Conservation (phyloP, 2,797 vertebrate species). For the Psittacula echo region DNA sequence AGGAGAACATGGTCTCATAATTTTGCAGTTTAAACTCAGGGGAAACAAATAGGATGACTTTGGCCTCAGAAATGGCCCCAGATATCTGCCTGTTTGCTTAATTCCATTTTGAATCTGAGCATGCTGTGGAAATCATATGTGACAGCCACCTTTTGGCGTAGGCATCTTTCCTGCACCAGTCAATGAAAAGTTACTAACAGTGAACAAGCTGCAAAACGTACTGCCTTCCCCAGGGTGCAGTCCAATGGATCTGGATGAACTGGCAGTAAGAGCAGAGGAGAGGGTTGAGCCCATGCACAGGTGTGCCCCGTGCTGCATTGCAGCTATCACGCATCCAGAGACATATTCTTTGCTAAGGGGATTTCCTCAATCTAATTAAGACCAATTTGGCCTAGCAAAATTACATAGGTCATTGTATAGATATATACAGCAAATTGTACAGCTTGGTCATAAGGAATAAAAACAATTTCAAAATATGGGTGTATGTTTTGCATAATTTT, state of each 20-base stretch:
- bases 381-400: not conserved
- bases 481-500: not conserved
- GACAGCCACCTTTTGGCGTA: not conserved
- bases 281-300: not conserved
- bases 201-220: not conserved
- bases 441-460: not conserved
- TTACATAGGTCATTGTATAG: not conserved
- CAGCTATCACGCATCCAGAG: not conserved
- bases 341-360: not conserved
- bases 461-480: not conserved
- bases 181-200: not conserved
- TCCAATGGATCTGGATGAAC: not conserved
- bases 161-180: not conserved
- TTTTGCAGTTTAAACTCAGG: not conserved
- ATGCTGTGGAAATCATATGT: not conserved
- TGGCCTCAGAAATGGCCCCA: not conserved
- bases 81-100: not conserved
- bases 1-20: not conserved
- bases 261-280: not conserved
- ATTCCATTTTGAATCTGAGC: not conserved
- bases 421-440: not conserved
- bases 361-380: not conserved
- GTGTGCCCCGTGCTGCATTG: rapidly evolving
- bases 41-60: not conserved
- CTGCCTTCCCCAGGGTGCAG: not conserved